Conservation (phyloP, 2,888 invertebrate genomes). For the Empis livida region DNA sequence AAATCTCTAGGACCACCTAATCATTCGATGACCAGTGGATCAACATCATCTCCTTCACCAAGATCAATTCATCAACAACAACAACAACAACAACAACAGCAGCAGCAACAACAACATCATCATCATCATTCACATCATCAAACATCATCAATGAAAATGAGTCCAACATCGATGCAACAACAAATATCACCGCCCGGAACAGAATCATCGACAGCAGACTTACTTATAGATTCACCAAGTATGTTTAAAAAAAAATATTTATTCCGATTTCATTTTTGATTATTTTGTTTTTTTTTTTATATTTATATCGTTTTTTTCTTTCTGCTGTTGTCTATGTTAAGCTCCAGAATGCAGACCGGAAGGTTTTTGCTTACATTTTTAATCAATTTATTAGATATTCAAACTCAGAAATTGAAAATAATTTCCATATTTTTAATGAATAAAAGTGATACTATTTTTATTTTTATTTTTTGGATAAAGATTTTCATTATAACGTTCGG, state of each 20-base stretch:
- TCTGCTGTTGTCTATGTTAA: no score
- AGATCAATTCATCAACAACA: slow-evolving; percentile 11
- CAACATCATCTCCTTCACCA: slow-evolving; percentile 23
- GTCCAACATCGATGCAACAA: slow-evolving; percentile 42
- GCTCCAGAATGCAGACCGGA: no score
- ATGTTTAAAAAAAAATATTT: slow-evolving; percentile 36
- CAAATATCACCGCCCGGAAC: slow-evolving; percentile 49
- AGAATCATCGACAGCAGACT: slow-evolving; percentile 47
- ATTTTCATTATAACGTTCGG: no score
- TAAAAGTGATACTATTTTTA: no score
- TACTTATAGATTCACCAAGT: slow-evolving; percentile 76
- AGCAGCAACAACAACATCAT: slow-evolving; percentile 12
- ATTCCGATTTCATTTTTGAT: no score
- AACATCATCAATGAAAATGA: slow-evolving; percentile 45
- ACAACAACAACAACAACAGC: slow-evolving; percentile 9
- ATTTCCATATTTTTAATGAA: no score
- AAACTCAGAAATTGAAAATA: no score
- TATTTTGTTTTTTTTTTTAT: no score
- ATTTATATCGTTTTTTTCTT: no score
- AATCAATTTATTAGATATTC: no score
- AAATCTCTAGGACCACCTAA: slow-evolving; percentile 50
- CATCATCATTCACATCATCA: slow-evolving; percentile 35
- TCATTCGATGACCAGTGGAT: slow-evolving; percentile 17
- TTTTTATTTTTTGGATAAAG: no score
- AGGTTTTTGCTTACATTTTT: no score